phyloP scores from a whole-genome alignment of 2,113 vertebrate genomes.

The Solenodon paradoxus region DNA sequence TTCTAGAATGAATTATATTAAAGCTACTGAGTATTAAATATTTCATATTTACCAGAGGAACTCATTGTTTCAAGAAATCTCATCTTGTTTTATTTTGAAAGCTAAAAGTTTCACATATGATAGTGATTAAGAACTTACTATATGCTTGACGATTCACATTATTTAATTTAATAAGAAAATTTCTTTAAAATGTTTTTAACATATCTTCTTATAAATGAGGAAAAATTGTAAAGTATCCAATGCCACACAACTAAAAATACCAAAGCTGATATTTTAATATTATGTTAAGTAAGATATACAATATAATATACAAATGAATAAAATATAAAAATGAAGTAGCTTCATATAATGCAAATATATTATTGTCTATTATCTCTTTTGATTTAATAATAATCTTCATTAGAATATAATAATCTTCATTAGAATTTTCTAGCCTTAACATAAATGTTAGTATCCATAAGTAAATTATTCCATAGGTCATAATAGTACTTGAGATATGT shows the following conservation, averaged over 20 bases:
- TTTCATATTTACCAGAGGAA: neutral
- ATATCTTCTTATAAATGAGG: neutral
- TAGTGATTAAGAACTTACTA: neutral
- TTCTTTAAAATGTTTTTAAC: neutral
- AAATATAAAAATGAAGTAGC: neutral
- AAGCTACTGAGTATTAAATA: neutral
- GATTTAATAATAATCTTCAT: too few relatives aligned
- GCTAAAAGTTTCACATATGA: neutral
- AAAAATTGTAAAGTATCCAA: conserved; percentile 46
- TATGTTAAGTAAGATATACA: too few relatives aligned
- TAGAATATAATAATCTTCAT: neutral
- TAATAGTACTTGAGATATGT: neutral
- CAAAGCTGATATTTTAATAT: neutral
- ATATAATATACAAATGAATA: neutral
- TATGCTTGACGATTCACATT: neutral
- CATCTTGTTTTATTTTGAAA: neutral
- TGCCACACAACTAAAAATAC: neutral
- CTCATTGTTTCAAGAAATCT: neutral
- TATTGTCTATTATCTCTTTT: too few relatives aligned
- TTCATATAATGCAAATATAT: neutral
- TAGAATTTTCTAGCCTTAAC: neutral
- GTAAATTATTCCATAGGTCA: neutral
- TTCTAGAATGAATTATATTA: neutral
- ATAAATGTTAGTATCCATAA: neutral
- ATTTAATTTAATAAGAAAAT: neutral